Evolutionary conservation across 1,140 invertebrate species (phyloP).

Genomic region (Trichonephila clavata): DNA sequence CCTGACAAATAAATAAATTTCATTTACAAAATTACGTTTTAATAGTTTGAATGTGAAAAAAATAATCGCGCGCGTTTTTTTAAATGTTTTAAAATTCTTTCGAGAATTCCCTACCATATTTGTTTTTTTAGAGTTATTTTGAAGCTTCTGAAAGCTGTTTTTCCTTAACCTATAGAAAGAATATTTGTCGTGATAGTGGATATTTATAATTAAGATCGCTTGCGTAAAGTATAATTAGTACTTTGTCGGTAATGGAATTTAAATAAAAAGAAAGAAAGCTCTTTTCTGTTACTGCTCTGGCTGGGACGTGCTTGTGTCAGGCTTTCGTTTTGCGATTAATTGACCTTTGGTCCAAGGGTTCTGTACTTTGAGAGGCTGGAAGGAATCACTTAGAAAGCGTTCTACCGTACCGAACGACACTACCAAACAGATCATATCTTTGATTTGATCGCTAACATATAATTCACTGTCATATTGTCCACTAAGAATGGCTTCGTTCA

Average conservation of each 20-base stretch:
- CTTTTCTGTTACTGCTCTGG: constrained; percentile 24
- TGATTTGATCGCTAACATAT: constrained; percentile 85
- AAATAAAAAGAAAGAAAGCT: constrained; percentile 9
- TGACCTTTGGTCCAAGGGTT: constrained; percentile 97
- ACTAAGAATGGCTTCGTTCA: constrained; percentile 93
- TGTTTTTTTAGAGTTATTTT: not conserved
- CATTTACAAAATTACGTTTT: too few species aligned
- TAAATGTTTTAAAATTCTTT: too few species aligned
- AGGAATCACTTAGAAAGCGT: constrained; percentile 94
- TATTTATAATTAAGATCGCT: constrained; percentile 10
- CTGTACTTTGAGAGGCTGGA: constrained; percentile 93
- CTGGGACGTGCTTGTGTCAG: constrained; percentile 17
- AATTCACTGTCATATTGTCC: constrained; percentile 92
- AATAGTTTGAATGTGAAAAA: too few species aligned
- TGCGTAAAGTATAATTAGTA: not conserved
- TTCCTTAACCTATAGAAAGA: constrained; percentile 1
- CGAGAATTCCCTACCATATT: not conserved
- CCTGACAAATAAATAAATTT: too few species aligned
- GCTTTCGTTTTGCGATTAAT: constrained; percentile 86
- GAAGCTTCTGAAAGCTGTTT: constrained; percentile 10
- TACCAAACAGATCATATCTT: constrained; percentile 93
- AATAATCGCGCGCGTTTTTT: too few species aligned
- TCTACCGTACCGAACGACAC: constrained; percentile 95
- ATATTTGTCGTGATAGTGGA: not conserved
- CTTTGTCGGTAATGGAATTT: not conserved